Base-by-base conservation (phyloP, 1,140 invertebrate genomes). In the Bombus balteatus region DNA sequence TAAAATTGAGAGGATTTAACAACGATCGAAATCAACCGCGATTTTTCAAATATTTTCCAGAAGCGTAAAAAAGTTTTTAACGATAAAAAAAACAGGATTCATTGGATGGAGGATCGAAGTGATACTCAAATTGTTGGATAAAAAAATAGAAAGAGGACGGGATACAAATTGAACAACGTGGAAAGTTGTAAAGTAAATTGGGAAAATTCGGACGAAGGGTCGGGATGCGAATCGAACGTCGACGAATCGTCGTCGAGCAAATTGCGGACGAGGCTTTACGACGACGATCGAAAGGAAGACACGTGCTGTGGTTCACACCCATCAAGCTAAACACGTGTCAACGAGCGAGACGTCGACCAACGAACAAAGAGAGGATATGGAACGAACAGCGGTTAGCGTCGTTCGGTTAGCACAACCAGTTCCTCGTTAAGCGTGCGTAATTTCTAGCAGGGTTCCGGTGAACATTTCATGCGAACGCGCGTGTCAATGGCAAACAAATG, bases 231-330 rank as follows among this genome's bases (percentile, higher is more conserved):
- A 28, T 39, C 22, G 66, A 37, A 37, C 32, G 34, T 18, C 34
- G 68, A 22, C 34, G 34, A 37, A 37, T 71, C 43, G 43, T 74
- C 34, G 34, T 10, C 74, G 53, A n/a, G 12, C 41, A 34, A 80
- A 80, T 80, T 80, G 43, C 65, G 32, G 43, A 25, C 39, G 32
- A 47, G 22, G 41, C 41, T 79, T 34, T 79, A 79, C 68, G 43
- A 53, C 22, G 66, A 39, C 34, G 66, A 59, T 72, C 34, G 79
- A 18, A 62, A 34, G 66, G n/a, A 81, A 70, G 79, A 81, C 79
- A 81, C 79, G 79, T 81, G 79, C 79, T 81, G 68, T 34, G 79
- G 79, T 81, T 73, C 79, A 41, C 79, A 81, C 47, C 68, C 68
- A 73, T 81, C 79, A 37, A 72, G 43, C 47, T 34, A n/a, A 73